Conservation (phyloP, 2,797 vertebrate species). For the Chromobotia macracanthus region DNA sequence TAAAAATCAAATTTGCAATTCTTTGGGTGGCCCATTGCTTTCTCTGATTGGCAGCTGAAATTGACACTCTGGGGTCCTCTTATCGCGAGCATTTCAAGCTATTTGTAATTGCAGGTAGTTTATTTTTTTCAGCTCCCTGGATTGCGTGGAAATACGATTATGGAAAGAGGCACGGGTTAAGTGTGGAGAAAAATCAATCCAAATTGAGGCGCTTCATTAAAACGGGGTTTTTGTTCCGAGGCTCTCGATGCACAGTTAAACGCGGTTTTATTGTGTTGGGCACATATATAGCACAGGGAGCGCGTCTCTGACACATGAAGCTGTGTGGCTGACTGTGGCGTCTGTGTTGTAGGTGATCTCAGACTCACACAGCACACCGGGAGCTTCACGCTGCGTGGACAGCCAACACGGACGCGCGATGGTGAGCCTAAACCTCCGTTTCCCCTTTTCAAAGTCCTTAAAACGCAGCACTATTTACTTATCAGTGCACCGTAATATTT, state of each 20-base stretch:
- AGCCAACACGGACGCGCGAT: slow-evolving; percentile 81
- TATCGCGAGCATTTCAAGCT: slow-evolving; percentile 91
- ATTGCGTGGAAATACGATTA: slow-evolving; percentile 89
- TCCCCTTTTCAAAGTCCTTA: neutral
- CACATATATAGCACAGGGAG: slow-evolving; percentile 81
- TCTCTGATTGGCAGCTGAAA: slow-evolving; percentile 97
- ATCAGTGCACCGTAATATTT: neutral
- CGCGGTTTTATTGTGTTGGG: slow-evolving; percentile 87
- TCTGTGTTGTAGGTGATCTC: slow-evolving; percentile 81
- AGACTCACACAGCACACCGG: slow-evolving; percentile 75
- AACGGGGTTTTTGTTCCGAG: slow-evolving; percentile 88
- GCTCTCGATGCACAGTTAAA: slow-evolving; percentile 86
- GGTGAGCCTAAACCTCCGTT: slow-evolving; percentile 84
- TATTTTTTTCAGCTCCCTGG: slow-evolving; percentile 85
- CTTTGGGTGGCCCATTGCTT: slow-evolving; percentile 92
- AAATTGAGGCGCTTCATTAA: slow-evolving; percentile 96
- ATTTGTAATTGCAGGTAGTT: slow-evolving; percentile 99
- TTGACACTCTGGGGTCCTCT: slow-evolving; percentile 96
- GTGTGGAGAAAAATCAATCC: slow-evolving; percentile 89
- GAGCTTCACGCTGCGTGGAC: slow-evolving; percentile 82
- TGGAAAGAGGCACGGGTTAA: slow-evolving; percentile 87
- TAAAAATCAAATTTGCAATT: slow-evolving; percentile 98
- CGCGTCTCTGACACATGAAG: slow-evolving; percentile 53
- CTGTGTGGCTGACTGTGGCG: slow-evolving; percentile 68
- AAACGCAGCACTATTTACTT: neutral